phyloP scores from a whole-genome alignment of 2,888 invertebrate genomes.

The Torymus aiolomorphi region DNA sequence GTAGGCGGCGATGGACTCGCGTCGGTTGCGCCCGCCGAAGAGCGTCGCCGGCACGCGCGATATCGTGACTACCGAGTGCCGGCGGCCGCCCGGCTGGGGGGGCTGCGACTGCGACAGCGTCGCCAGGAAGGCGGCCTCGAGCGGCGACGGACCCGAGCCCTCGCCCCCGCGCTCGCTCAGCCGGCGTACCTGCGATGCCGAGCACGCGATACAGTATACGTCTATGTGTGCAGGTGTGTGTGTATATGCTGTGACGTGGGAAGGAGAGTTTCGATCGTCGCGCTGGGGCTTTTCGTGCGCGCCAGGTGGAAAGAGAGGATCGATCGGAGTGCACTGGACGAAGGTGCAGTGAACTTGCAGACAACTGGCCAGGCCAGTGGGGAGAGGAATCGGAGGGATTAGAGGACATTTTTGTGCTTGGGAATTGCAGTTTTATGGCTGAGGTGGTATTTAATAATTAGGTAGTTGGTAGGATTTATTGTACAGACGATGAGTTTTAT shows the following conservation, averaged over 20 bases:
- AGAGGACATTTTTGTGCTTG: no score
- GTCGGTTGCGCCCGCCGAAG: slow-evolving; percentile 86
- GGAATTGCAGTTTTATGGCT: no score
- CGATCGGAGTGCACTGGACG: not conserved
- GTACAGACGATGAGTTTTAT: no score
- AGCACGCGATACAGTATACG: no score
- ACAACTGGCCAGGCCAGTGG: no score
- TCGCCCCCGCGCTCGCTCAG: slow-evolving; percentile 88
- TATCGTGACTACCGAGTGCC: slow-evolving; percentile 91
- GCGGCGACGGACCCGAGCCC: slow-evolving; percentile 84
- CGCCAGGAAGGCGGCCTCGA: slow-evolving; percentile 89
- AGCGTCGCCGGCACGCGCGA: slow-evolving; percentile 87
- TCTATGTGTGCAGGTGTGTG: no score
- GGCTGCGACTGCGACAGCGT: slow-evolving; percentile 86
- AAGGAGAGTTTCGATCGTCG: not conserved
- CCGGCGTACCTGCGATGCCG: slow-evolving; percentile 80
- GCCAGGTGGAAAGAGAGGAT: not conserved
- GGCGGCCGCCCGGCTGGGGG: slow-evolving; percentile 85
- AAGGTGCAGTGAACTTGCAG: no score
- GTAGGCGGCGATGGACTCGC: slow-evolving; percentile 89
- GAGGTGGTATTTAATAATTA: no score
- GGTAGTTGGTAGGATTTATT: no score
- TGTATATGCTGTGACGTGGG: no score
- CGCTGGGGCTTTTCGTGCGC: not conserved
- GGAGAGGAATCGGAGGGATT: no score